Conservation (phyloP, 2,888 invertebrate genomes). For the Endotricha flammealis region DNA sequence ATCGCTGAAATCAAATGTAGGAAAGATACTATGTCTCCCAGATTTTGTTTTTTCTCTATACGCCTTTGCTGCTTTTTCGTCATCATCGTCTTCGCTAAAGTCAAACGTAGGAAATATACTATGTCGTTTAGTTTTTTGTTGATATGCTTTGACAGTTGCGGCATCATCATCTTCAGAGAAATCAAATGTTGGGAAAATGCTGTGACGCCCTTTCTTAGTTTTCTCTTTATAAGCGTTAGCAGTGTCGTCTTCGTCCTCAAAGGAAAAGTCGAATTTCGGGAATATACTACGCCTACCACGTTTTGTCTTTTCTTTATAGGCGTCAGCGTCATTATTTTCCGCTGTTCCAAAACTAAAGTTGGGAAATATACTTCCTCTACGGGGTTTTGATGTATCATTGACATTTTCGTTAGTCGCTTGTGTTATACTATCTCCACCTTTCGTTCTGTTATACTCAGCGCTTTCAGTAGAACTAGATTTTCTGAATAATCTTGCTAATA, state of each 20-base stretch:
- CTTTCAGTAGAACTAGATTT: slow-evolving; percentile 53
- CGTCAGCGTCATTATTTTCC: slow-evolving; percentile 46
- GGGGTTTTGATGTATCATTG: slow-evolving; percentile 38
- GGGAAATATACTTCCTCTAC: slow-evolving; percentile 61
- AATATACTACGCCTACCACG: slow-evolving; percentile 58
- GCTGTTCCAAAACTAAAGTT: slow-evolving; percentile 43
- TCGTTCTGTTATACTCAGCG: slow-evolving; percentile 53
- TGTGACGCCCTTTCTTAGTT: slow-evolving; percentile 50
- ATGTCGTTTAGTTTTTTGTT: slow-evolving; percentile 53
- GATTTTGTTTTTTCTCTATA: slow-evolving; percentile 56
- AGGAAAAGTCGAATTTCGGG: slow-evolving; percentile 58
- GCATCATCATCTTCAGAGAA: slow-evolving; percentile 64
- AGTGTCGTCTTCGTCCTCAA: slow-evolving; percentile 46
- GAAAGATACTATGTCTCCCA: slow-evolving; percentile 63
- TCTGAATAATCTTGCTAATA: slow-evolving; percentile 49
- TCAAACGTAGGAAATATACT: slow-evolving; percentile 64
- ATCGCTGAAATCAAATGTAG: slow-evolving; percentile 63
- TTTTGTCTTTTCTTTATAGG: slow-evolving; percentile 60
- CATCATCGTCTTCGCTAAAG: slow-evolving; percentile 53
- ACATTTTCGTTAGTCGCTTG: slow-evolving; percentile 42
- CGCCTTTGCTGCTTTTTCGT: slow-evolving; percentile 37
- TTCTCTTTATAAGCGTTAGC: slow-evolving; percentile 48
- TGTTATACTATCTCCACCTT: slow-evolving; percentile 45
- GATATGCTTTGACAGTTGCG: slow-evolving; percentile 40
- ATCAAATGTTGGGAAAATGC: slow-evolving; percentile 63